phyloP scores from a whole-genome alignment of 2,888 invertebrate genomes.

The Drosophila atripex region DNA sequence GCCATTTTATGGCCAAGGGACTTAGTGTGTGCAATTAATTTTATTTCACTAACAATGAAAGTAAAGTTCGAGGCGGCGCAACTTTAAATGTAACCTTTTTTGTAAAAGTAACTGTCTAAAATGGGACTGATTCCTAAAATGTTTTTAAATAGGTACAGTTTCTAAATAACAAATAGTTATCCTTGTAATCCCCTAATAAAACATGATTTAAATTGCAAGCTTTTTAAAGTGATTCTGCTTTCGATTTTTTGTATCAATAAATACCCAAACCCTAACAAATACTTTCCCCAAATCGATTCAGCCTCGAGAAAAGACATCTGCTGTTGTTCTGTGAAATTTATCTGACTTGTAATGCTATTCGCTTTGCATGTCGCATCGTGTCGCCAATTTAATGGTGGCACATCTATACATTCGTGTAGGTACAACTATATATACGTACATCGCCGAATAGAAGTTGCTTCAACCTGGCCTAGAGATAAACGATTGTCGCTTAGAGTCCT shows the following conservation, averaged over 20 bases:
- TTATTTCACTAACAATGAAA: slow-evolving; percentile 19
- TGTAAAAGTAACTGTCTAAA: not conserved
- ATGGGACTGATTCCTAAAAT: not conserved
- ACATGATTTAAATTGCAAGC: no score
- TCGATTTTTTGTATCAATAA: not conserved
- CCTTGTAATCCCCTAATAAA: not conserved
- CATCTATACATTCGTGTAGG: slow-evolving; percentile 50
- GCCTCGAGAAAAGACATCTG: slow-evolving; percentile 20
- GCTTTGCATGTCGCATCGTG: slow-evolving; percentile 56
- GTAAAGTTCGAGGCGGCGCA: not conserved
- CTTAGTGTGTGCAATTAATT: slow-evolving; percentile 35
- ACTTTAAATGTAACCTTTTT: slow-evolving; percentile 1
- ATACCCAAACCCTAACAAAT: not conserved
- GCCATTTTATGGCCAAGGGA: slow-evolving; percentile 28
- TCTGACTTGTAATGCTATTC: slow-evolving; percentile 72
- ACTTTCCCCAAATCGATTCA: slow-evolving; percentile 7
- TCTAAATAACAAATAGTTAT: not conserved
- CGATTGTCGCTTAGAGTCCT: slow-evolving; percentile 68
- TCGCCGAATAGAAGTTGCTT: not conserved
- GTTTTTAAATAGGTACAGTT: not conserved
- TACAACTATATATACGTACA: slow-evolving; percentile 21
- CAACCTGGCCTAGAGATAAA: slow-evolving; percentile 48
- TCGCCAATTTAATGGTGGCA: slow-evolving; percentile 64
- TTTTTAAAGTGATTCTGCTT: not conserved
- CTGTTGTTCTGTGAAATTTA: slow-evolving; percentile 59